Base-by-base conservation (phyloP, 2,797 vertebrate genomes). In the Enteromius treurensis region DNA sequence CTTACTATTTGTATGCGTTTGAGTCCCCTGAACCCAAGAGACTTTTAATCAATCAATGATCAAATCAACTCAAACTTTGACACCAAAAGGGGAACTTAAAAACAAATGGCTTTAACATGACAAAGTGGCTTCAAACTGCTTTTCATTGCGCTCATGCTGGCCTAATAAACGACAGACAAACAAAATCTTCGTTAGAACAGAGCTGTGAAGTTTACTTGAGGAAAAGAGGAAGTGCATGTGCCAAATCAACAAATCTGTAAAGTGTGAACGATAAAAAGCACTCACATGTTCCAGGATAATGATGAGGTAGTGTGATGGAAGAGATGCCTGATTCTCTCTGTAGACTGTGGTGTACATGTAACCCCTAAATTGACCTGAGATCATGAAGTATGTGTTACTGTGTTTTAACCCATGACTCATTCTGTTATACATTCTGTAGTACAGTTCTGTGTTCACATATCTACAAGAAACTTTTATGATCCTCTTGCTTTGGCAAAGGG, bases 121-220 rank as follows among this genome's bases (percentile, higher is more conserved):
- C 23, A 68, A 68, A 62, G 7, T 37, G 77, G 8, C 14, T 37
- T 23, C 29, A 65, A 67, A 34, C 62, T 79, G 29, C 15, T 77
- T 45, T 58, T 77, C 15, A 1, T 21, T 64, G 11, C 21, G 55
- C 32, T 55, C 49, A 15, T 23, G 76, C 60, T 65, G 76, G 49
- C 37, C 26, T 14, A 21, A 23, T 64, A 40, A 26, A 77, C 40
- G 42, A 51, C 42, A 53, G 6, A 17, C 68, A 80, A 51, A 75
- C 80, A 53, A 75, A 67, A 21, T 42, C n/a, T 67, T 76, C 2
- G 4, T 68, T 82, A 68, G 62, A 82, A 45, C 15, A 13, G 19
- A 77, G 65, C 58, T 76, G 78, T n/a, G 62, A 49, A 17, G 23
- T 88, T 88, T 45, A 81, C 47, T 58, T 6, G 40, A 68, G 10